Evolutionary conservation across 2,113 vertebrate species (phyloP).

Genomic region (Heteronetta atricapilla): DNA sequence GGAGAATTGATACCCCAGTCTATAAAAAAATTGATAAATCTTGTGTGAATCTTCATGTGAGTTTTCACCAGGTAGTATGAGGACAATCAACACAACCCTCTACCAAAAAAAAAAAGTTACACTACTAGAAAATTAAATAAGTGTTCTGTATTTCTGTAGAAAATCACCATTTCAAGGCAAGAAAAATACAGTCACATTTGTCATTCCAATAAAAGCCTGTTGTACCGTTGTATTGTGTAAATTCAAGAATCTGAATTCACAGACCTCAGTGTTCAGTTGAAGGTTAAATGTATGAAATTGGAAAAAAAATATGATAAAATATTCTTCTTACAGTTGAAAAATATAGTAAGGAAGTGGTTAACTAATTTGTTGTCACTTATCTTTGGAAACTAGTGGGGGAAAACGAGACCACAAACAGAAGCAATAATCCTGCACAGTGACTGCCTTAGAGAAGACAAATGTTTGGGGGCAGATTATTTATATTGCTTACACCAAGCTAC

Average conservation of each 20-base stretch:
- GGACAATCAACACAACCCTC: background rate
- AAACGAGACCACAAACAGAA: background rate
- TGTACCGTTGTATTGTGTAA: background rate
- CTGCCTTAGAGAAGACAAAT: background rate
- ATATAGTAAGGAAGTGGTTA: background rate
- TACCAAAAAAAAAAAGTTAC: background rate
- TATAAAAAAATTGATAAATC: background rate
- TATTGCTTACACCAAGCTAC: background rate
- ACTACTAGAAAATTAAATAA: background rate
- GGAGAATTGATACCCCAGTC: background rate
- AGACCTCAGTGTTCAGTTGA: background rate
- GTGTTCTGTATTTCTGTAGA: background rate
- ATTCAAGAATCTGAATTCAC: background rate
- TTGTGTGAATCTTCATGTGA: background rate
- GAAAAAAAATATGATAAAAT: background rate
- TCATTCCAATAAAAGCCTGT: background rate
- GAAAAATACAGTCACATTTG: background rate
- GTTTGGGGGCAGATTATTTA: conserved; percentile 23
- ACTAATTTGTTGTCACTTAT: background rate
- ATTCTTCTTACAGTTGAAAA: background rate
- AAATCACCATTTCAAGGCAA: background rate
- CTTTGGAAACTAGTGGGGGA: background rate
- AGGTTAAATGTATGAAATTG: background rate
- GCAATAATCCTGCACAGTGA: background rate
- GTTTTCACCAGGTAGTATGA: background rate